Base-by-base conservation (phyloP, 2,113 vertebrate species). In the Piprites chloris region DNA sequence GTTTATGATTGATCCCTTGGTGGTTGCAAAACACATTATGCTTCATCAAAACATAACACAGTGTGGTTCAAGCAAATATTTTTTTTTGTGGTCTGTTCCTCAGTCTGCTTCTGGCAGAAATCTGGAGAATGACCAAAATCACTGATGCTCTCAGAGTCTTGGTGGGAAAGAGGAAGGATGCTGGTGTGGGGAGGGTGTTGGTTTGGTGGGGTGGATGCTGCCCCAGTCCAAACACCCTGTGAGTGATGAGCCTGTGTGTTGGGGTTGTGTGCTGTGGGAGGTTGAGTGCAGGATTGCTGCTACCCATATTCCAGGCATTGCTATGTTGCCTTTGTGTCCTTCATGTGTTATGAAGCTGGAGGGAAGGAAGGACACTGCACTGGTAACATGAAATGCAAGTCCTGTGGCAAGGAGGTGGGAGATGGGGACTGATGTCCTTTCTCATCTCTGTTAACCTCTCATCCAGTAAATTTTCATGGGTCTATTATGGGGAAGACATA, bases 171-270 rank as follows among this genome's bases (percentile, higher is more conserved):
- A 50, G 42, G 23, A 87, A 59, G 19, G 27, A 11, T 75, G 17
- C 28, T 78, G 44, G 19, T 12, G 19, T 39, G 20, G n/a, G n/a
- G 37, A 24, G 20, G 27, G 19, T 63, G 35, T 78, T 47, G 30
- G 9, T 56, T n/a, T 32, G 56, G 21, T 81, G 69, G 50, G 16
- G 18, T 68, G 27, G 62, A 26, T 66, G 75, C 58, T 83, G 37
- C 22, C 35, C 37, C n/a, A 33, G 33, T 55, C 44, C 3, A 2
- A 80, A n/a, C 37, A 58, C 2, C 19, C 28, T 0, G 1, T 0
- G 3, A 59, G 22, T 0, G 0, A 30, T 39, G 55, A 91, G 27
- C 9, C 74, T 0, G 0, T 35, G 23, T 4, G 0, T 4, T 67
- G 62, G 52, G 33, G 12, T 61, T 87, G 22, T 74, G 37, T 81